Evolutionary conservation across 2,113 vertebrate genomes (phyloP).

Genomic region (Ageneiosus marmoratus): DNA sequence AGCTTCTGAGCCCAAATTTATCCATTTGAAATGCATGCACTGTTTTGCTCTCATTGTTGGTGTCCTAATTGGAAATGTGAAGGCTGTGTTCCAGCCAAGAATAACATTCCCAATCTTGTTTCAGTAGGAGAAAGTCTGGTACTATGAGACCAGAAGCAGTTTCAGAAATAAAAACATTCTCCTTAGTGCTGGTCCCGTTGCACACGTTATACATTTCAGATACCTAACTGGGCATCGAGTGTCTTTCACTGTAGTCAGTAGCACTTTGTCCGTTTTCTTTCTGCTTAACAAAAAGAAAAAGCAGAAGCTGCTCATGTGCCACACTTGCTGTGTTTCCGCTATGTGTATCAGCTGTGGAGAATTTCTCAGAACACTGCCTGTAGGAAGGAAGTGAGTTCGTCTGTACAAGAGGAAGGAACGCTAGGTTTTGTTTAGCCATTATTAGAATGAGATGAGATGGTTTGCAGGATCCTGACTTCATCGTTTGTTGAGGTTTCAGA

Average conservation of each 20-base stretch:
- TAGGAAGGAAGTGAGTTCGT: constrained; percentile 42
- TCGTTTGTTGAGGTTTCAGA: background rate
- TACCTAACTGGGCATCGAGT: background rate
- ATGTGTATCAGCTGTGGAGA: background rate
- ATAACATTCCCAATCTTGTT: background rate
- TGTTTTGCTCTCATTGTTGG: background rate
- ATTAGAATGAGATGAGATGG: background rate
- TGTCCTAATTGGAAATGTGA: too few relatives aligned
- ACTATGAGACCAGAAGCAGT: background rate
- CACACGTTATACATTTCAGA: background rate
- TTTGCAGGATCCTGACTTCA: background rate
- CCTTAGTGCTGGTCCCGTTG: background rate
- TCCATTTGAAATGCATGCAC: background rate
- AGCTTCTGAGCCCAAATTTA: background rate
- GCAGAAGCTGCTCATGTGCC: constrained; percentile 1
- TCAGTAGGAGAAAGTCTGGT: background rate
- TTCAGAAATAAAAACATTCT: background rate
- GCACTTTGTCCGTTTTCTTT: constrained; percentile 3
- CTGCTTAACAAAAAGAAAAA: background rate
- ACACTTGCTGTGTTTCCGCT: background rate
- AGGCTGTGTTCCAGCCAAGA: background rate
- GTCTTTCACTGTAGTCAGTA: background rate
- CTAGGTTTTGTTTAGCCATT: background rate
- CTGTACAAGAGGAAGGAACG: background rate
- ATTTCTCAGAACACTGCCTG: constrained; percentile 31